Evolutionary conservation across 1,140 invertebrate genomes (phyloP).

Genomic region (Musca domestica): DNA sequence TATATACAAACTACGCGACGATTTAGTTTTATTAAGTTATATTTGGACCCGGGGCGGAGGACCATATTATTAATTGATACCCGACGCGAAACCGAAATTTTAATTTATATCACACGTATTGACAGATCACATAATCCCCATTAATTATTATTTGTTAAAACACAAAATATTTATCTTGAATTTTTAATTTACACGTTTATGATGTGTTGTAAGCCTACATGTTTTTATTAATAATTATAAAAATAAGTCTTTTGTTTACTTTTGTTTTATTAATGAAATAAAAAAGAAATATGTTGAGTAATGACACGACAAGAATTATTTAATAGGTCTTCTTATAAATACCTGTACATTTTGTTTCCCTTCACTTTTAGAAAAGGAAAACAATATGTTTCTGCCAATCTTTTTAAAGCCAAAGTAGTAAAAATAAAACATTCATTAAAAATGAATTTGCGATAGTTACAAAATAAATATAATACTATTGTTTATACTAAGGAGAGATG

Average conservation of each 20-base stretch:
- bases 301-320: too few relatives aligned
- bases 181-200: slow-evolving; percentile 22
- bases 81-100: slow-evolving; percentile 45
- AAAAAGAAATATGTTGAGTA: background rate
- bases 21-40: slow-evolving; percentile 22
- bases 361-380: too few relatives aligned
- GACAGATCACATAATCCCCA: slow-evolving; percentile 35
- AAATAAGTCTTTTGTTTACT: slow-evolving; percentile 25
- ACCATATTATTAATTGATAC: slow-evolving; percentile 38
- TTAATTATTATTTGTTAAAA: slow-evolving; percentile 34
- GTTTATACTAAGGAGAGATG: background rate
- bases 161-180: slow-evolving; percentile 34
- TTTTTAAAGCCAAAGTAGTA: too few relatives aligned
- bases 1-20: slow-evolving; percentile 19
- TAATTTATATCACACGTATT: slow-evolving; percentile 49
- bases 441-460: slow-evolving; percentile 35
- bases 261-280: slow-evolving; percentile 2
- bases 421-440: slow-evolving; percentile 20
- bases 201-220: background rate
- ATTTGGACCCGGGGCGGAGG: slow-evolving; percentile 52
- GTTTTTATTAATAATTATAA: slow-evolving; percentile 18
- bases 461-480: slow-evolving; percentile 18
- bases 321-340: too few relatives aligned
- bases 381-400: too few relatives aligned
- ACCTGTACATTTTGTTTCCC: too few relatives aligned